Base-by-base conservation (phyloP, 1,140 invertebrate species). In the Drosophila athabasca region DNA sequence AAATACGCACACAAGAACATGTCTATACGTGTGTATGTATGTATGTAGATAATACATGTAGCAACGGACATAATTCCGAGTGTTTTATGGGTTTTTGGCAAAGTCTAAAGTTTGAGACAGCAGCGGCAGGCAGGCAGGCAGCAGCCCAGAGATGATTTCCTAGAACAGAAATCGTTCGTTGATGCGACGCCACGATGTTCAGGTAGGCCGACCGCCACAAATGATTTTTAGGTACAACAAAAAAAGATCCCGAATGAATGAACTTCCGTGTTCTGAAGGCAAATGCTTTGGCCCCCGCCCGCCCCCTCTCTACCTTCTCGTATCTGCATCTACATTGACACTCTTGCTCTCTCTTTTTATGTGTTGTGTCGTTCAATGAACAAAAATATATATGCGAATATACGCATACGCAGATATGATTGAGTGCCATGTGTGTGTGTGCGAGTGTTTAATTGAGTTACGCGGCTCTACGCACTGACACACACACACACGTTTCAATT, bases 401-500 rank as follows among this genome's bases (percentile, higher is more conserved):
- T 48, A 52, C 51, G 66, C 64, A 60, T 43, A 74, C 72, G 60
- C 43, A 75, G 45, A 53, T 51, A 44, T 8, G 17, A 60, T 55
- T 44, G 59, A 41, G 76, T 59, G 46, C 50, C 41, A 11, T 52
- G 44, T 29, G 41, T 41, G 48, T 74, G 53, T 60, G 24, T 50
- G 26, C 0, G 61, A 66, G 53, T 52, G 55, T 45, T 74, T 74
- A 75, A 75, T 75, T 75, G 61, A 75, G 54, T 66, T 75, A 75
- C 69, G 67, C 45, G 52, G 59, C 35, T 39, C 13, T 51, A 5
- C 26, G 6, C 26, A 29, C 26, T 4, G 3, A 71, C 67, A 70
- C 71, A 75, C 48, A 73, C 67, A 61, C 69, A 73, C 46, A 73
- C 71, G 48, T 67, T 67, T 75, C 44, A 43, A 75, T 67, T 75